phyloP scores from a whole-genome alignment of 1,140 invertebrate genomes.

The Zaprionus capensis region DNA sequence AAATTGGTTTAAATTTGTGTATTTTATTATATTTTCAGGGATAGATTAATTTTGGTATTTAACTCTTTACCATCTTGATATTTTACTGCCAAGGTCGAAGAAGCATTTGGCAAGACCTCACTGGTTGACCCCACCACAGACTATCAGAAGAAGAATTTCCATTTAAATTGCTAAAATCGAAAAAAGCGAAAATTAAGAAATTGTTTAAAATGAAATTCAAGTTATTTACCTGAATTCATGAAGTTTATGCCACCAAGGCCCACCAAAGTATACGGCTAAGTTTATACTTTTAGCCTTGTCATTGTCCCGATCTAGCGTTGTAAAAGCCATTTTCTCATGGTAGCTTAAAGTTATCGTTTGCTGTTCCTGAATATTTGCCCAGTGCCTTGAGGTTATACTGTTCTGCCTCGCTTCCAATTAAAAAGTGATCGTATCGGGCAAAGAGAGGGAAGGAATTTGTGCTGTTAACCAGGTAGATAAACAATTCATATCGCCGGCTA shows the following conservation, averaged over 20 bases:
- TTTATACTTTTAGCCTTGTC: neutral
- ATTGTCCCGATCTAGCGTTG: neutral
- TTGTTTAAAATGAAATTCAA: neutral
- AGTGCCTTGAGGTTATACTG: neutral
- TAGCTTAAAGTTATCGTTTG: neutral
- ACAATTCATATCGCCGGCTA: neutral
- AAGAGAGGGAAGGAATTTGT: neutral
- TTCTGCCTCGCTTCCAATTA: neutral
- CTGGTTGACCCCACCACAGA: neutral
- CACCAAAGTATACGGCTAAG: neutral
- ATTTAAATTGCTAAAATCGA: neutral
- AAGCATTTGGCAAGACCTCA: neutral
- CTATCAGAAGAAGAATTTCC: neutral
- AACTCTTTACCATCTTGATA: too few relatives aligned
- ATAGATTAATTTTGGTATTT: too few relatives aligned
- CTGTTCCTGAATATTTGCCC: neutral
- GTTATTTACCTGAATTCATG: neutral
- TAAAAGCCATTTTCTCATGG: neutral
- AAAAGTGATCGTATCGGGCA: neutral
- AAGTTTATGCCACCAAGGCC: neutral
- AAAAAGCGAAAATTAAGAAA: neutral
- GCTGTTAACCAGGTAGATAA: neutral
- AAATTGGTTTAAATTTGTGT: too few relatives aligned
- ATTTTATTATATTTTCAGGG: too few relatives aligned
- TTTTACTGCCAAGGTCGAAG: neutral